These are phyloP conservation scores for Cephus rjabovi DNA, from an alignment of 2,888 invertebrate genomes.

Conservation along the genomic window DNA sequence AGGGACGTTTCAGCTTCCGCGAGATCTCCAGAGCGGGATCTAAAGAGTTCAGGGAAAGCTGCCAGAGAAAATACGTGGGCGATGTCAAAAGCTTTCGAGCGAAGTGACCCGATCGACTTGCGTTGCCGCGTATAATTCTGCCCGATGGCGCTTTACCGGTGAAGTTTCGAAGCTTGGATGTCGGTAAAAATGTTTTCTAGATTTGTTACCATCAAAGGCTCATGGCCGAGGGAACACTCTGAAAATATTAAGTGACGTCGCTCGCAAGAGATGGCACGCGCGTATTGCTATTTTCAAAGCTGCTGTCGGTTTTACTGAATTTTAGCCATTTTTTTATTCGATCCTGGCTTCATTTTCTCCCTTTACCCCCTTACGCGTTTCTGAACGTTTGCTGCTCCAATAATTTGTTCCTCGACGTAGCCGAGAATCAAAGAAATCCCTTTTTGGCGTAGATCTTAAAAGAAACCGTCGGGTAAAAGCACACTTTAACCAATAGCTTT, in stretches of 20 bases:
- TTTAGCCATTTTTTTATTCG: background rate
- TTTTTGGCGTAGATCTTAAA: background rate
- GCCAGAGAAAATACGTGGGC: conserved; percentile 16
- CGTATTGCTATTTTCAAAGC: background rate
- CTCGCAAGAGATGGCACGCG: background rate
- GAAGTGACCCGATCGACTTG: background rate
- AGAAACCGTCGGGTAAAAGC: background rate
- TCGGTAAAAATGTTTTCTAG: background rate
- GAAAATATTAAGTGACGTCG: background rate
- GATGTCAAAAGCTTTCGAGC: background rate
- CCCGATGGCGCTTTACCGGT: background rate
- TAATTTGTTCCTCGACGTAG: background rate
- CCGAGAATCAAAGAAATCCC: background rate
- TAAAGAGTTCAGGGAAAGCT: conserved; percentile 33
- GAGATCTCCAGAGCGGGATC: conserved; percentile 21
- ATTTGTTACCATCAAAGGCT: background rate
- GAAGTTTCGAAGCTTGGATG: background rate
- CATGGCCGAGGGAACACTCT: background rate
- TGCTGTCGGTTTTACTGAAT: background rate
- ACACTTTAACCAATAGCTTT: background rate
- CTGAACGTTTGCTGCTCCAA: background rate
- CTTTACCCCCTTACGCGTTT: background rate
- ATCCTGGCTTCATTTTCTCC: background rate
- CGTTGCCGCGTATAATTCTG: background rate
- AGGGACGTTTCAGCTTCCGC: conserved; percentile 5